Base-by-base conservation (phyloP, 2,113 vertebrate genomes). In the Turdus rufiventris region DNA sequence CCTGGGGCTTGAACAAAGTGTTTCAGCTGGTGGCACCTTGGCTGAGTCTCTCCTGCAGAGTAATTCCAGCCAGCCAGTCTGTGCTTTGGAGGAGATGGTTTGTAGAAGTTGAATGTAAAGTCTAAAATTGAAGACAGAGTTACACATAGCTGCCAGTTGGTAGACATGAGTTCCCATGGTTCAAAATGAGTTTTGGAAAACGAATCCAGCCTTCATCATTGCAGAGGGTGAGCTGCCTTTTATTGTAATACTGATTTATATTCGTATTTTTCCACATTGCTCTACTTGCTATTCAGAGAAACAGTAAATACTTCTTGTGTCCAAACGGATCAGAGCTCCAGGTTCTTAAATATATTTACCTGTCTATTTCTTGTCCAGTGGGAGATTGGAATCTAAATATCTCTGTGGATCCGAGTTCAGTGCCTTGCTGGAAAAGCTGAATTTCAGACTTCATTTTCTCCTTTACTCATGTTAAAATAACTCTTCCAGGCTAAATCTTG, bases 391-490 rank as follows among this genome's bases (percentile, higher is more conserved):
- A 74, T 74, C 60, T 75, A 63, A 88, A 21, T 66, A 71, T 34
- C 58, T 85, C 58, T 92, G n/a, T 42, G 51, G 31, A 92, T 82
- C 48, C 4, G 28, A 78, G 73, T 81, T 76, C 81, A 85, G 34
- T 50, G 81, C 50, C 54, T 72, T 70, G 29, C 58, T 89, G 63
- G 38, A 89, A 91, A 80, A 85, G 38, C 89, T 58, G 20, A 85
- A 74, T 82, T 83, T 91, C 71, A 80, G 67, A 80, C 47, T 93
- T 96, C 8, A 77, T 91, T 96, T 96, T 85, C 63, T 66, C 47
- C 34, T 93, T 93, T 93, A 76, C 34, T 80, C n/a, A 77, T 51
- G 29, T 38, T 58, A 91, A 77, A 91, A 88, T 80, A 85, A 88
- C 20, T 71, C 63, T 73, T 82, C 56, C 2, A 14, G 60, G 48